These are phyloP conservation scores for Chloroclysta siterata DNA, from an alignment of 2,888 invertebrate species.

Conservation along the genomic window DNA sequence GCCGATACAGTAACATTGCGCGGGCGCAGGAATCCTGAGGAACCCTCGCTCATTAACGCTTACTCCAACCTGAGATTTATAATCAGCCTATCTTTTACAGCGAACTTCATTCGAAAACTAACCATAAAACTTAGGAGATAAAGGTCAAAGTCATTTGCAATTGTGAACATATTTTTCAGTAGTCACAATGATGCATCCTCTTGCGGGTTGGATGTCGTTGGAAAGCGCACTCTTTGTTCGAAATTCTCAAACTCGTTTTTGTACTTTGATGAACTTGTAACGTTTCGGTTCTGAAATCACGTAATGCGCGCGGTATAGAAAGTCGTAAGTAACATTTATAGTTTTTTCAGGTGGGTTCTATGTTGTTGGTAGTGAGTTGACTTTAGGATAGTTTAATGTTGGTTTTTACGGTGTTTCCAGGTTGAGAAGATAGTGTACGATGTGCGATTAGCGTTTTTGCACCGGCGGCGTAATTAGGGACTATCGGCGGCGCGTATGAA, in stretches of 20 bases:
- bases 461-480: conserved; percentile 78
- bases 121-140: conserved; percentile 2
- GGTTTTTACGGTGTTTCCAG: conserved; percentile 27
- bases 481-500: conserved; percentile 83
- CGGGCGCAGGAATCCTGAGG: conserved; percentile 70
- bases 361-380: background rate
- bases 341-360: conserved; percentile 25
- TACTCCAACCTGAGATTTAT: conserved; percentile 47
- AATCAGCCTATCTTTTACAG: conserved; percentile 51
- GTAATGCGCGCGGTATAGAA: conserved; percentile 24
- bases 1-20: conserved; percentile 76
- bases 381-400: conserved; percentile 30
- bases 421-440: conserved; percentile 55
- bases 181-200: conserved; percentile 23
- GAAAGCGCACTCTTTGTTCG: conserved; percentile 25
- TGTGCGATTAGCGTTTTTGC: conserved; percentile 83
- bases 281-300: conserved; percentile 25
- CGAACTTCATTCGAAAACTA: conserved; percentile 25
- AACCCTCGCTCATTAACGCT: conserved; percentile 82
- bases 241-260: conserved; percentile 8
- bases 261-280: conserved; percentile 12
- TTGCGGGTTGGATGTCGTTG: conserved; percentile 1
- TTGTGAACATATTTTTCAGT: conserved; percentile 18
- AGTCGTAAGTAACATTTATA: conserved; percentile 17
- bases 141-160: conserved; percentile 25